phyloP scores from a whole-genome alignment of 2,888 invertebrate species.

The Sinopyrophorus schimmeli region DNA sequence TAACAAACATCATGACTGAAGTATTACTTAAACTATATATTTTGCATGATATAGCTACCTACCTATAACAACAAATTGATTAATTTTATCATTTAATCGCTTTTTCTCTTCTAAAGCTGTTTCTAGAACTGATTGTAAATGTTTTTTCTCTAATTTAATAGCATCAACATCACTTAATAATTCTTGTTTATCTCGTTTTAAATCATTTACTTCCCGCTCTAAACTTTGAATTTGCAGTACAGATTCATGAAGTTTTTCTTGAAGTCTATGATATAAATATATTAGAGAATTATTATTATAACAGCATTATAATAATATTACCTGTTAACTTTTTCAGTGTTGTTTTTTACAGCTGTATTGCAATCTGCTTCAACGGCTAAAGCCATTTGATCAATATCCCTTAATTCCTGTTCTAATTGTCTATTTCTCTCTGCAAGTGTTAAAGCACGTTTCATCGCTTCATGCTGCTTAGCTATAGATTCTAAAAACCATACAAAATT shows the following conservation, averaged over 20 bases:
- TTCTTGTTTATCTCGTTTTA: constrained; percentile 56
- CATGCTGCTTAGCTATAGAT: constrained; percentile 71
- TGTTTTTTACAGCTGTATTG: constrained; percentile 67
- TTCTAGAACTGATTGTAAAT: constrained; percentile 63
- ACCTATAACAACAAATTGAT: constrained; percentile 65
- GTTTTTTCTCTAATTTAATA: constrained; percentile 60
- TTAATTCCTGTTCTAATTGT: constrained; percentile 69
- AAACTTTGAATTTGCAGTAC: constrained; percentile 56
- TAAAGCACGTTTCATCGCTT: constrained; percentile 78
- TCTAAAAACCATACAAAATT: constrained; percentile 53
- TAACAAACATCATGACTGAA: no score
- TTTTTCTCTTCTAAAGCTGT: constrained; percentile 61
- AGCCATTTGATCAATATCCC: constrained; percentile 74
- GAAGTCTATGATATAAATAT: constrained; percentile 38
- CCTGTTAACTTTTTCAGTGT: constrained; percentile 58
- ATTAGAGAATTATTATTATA: not conserved
- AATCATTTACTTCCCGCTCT: constrained; percentile 55
- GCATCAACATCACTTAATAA: constrained; percentile 56
- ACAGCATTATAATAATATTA: constrained; percentile 27
- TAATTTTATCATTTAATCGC: constrained; percentile 60
- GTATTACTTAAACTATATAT: no score
- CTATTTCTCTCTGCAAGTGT: constrained; percentile 74
- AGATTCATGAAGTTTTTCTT: constrained; percentile 58
- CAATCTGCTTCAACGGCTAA: constrained; percentile 77
- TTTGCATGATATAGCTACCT: constrained; percentile 7